Percentiles rank a stretch among this genome's conserved stretches.
These are phyloP conservation scores for Drosophila rufa DNA, from an alignment of 1,140 invertebrate genomes.

Conservation along the genomic window DNA sequence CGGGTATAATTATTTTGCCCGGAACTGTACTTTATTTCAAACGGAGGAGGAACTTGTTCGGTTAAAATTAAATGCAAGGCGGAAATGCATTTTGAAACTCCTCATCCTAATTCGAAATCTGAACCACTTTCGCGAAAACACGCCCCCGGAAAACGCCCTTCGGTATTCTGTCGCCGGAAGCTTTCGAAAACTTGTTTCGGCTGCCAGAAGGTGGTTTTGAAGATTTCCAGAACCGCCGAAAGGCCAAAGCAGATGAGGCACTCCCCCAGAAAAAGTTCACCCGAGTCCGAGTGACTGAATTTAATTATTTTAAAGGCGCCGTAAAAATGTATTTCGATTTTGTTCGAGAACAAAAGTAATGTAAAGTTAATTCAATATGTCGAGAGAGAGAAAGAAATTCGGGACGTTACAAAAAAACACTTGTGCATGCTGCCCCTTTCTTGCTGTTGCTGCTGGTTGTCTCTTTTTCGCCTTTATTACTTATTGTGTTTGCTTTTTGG, in stretches of 20 bases:
- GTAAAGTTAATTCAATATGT: slow-evolving; percentile 44
- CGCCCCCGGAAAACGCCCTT: slow-evolving; percentile 25
- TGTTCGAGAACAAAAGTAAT: slow-evolving; percentile 45
- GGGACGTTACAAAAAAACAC: slow-evolving; percentile 51
- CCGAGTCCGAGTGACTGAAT: slow-evolving; percentile 18
- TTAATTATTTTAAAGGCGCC: slow-evolving; percentile 46
- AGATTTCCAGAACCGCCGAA: slow-evolving; percentile 17
- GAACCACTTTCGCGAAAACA: slow-evolving; percentile 6
- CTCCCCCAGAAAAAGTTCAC: slow-evolving; percentile 35
- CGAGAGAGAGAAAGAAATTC: slow-evolving; percentile 57
- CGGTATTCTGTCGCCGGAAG: slow-evolving; percentile 55
- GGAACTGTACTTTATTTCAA: background rate
- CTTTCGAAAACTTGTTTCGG: slow-evolving; percentile 8
- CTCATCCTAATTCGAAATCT: background rate
- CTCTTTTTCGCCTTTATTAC: slow-evolving; percentile 27
- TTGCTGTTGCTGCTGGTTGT: slow-evolving; percentile 15
- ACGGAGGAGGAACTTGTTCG: background rate
- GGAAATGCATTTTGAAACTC: slow-evolving; percentile 9
- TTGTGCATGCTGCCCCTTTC: slow-evolving; percentile 58
- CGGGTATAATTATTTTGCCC: background rate
- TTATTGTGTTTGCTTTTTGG: slow-evolving; percentile 51
- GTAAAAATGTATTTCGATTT: slow-evolving; percentile 54
- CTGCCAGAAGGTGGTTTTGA: slow-evolving; percentile 3
- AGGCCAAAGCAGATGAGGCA: slow-evolving; percentile 16
- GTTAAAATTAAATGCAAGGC: slow-evolving; percentile 1